phyloP scores from a whole-genome alignment of 2,888 invertebrate species.

The Drosophila atroscutellata region DNA sequence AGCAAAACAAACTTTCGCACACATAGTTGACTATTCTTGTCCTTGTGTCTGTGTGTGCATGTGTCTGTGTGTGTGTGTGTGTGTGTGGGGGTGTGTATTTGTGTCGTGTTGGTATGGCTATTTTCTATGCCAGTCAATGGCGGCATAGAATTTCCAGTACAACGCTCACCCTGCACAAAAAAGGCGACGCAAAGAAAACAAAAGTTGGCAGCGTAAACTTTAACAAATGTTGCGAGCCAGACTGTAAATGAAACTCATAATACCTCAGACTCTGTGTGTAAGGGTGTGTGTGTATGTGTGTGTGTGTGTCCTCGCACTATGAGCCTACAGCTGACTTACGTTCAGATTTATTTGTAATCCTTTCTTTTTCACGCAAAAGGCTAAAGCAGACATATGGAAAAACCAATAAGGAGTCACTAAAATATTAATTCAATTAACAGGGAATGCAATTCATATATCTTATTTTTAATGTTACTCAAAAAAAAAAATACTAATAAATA shows the following conservation, averaged over 20 bases:
- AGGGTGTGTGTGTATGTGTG: conserved; percentile 1
- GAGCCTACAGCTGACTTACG: conserved; percentile 28
- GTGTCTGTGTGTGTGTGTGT: conserved; percentile 1
- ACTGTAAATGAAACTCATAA: conserved; percentile 40
- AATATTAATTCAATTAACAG: background rate
- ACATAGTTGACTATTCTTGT: conserved; percentile 29
- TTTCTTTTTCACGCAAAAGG: background rate
- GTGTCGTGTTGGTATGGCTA: background rate
- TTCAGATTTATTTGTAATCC: background rate
- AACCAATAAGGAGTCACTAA: too few species aligned
- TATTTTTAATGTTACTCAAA: background rate
- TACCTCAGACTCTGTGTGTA: background rate
- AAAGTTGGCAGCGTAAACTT: conserved; percentile 58
- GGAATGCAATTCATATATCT: background rate
- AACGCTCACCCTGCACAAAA: conserved; percentile 36
- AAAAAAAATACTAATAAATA: background rate
- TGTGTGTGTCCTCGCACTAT: background rate
- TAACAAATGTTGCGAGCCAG: conserved; percentile 62
- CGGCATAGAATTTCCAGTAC: conserved; percentile 66
- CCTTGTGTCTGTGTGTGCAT: conserved; percentile 1
- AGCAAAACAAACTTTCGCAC: conserved; percentile 49
- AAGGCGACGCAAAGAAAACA: conserved; percentile 50
- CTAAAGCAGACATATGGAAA: background rate
- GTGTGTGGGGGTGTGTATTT: conserved; percentile 6
- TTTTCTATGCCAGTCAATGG: conserved; percentile 61